Evolutionary conservation across 35 echinoderm and acorn worm species (phyloP), one percentile per base, ranked within the genome.

Genomic region (Acanthaster planci): DNA sequence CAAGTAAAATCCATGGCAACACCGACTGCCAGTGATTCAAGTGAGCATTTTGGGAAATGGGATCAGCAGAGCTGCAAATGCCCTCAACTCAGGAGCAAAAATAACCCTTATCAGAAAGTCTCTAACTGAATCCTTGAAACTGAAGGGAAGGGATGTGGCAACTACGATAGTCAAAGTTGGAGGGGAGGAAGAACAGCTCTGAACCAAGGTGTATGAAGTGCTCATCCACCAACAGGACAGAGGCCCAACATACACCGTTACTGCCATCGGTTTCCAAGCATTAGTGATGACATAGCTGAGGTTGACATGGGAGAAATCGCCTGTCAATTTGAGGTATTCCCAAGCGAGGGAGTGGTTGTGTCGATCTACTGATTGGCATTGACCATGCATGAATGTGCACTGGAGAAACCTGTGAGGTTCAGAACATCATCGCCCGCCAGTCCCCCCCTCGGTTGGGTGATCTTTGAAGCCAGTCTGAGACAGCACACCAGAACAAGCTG

Each of bases 131-230:
- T 58, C 53, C 31, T 30, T 91, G 19, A 40, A 87, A n/a, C 52
- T 94, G 0, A 94, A 55, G 0, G 84, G 88, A 59, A n/a, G n/a
- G n/a, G n/a, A 78, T 56, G 40, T 86, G 16, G 58, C n/a, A 31
- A 84, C 85, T 56, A 91, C 88, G 9, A 94, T 90, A 8, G 84
- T 34, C 17, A 94, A 94, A 76, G 57, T 94, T 39, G 88, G 7
- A 56, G n/a, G n/a, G 54, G 2, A 56, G 54, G 22, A 56, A n/a
- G 22, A 56, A 8, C n/a, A n/a, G n/a, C n/a, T n/a, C n/a, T n/a
- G n/a, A n/a, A n/a, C n/a, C n/a, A n/a, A n/a, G n/a, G n/a, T n/a
- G n/a, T n/a, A n/a, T n/a, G n/a, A n/a, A n/a, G n/a, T n/a, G n/a
- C n/a, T n/a, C n/a, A n/a, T n/a, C n/a, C n/a, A n/a, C n/a, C n/a